A percentile compares a stretch with the other conserved stretches of the same genome.
phyloP scores from a whole-genome alignment of 2,113 vertebrate species.

The Mustelus asterias region DNA sequence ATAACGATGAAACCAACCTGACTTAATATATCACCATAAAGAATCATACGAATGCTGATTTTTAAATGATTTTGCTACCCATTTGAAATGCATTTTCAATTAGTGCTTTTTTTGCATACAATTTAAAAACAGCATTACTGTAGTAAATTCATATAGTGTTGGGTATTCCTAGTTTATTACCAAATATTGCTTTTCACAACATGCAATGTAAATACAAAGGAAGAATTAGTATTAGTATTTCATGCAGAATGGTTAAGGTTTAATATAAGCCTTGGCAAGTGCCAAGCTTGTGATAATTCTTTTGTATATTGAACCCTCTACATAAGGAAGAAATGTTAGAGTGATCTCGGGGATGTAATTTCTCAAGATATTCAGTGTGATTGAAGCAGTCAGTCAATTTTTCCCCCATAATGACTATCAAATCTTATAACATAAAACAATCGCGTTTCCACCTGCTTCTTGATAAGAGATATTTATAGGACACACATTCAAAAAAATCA shows the following conservation, averaged over 20 bases:
- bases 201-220: not conserved
- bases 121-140: not conserved
- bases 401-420: not conserved
- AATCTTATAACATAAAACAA: not conserved
- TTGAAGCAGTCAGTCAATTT: not conserved
- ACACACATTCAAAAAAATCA: not conserved
- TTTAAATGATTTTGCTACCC: not conserved
- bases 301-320: not conserved
- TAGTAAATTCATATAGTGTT: not conserved
- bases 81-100: not conserved
- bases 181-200: not conserved
- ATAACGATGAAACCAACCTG: not conserved
- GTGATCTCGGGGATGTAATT: not conserved
- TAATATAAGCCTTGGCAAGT: not conserved
- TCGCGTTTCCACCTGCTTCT: not conserved
- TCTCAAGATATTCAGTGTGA: not conserved
- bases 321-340: not conserved
- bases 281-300: not conserved
- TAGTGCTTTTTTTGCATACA: not conserved
- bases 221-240: not conserved
- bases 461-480: not conserved
- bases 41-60: not conserved
- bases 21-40: not conserved
- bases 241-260: not conserved
- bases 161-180: not conserved